Evolutionary conservation across 1,140 invertebrate genomes (phyloP).

Genomic region (Conus betulinus): DNA sequence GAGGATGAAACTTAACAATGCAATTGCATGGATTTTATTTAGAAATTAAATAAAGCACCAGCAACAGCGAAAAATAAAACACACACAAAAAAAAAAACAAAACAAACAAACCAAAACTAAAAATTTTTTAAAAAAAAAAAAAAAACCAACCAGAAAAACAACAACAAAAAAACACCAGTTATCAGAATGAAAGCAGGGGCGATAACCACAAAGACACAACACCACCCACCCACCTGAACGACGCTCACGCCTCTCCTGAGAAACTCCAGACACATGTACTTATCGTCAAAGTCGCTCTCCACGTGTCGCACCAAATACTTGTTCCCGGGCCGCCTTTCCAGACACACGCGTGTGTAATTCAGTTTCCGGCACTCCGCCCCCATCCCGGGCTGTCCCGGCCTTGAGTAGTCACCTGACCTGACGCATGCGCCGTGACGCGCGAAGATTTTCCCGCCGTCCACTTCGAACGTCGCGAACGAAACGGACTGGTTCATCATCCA

Average conservation of each 20-base stretch:
- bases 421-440: slow-evolving; percentile 32
- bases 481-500: slow-evolving; percentile 44
- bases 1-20: too few relatives aligned
- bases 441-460: slow-evolving; percentile 34
- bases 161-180: neutral
- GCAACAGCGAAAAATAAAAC: too few relatives aligned
- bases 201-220: neutral
- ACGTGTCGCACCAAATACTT: slow-evolving; percentile 38
- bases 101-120: neutral
- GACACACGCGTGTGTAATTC: slow-evolving; percentile 38
- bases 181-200: neutral
- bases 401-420: neutral
- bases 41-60: too few relatives aligned
- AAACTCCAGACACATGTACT: slow-evolving; percentile 38
- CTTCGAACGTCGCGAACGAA: slow-evolving; percentile 30
- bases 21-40: too few relatives aligned
- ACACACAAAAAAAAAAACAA: neutral
- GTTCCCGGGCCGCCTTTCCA: slow-evolving; percentile 7
- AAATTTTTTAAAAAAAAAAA: neutral
- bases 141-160: neutral
- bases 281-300: slow-evolving; percentile 37
- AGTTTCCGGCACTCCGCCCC: slow-evolving; percentile 27
- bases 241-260: slow-evolving; percentile 34
- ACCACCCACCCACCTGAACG: slow-evolving; percentile 30
- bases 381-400: neutral